phyloP scores from a whole-genome alignment of 1,140 invertebrate species.

The Hyphantria cunea region DNA sequence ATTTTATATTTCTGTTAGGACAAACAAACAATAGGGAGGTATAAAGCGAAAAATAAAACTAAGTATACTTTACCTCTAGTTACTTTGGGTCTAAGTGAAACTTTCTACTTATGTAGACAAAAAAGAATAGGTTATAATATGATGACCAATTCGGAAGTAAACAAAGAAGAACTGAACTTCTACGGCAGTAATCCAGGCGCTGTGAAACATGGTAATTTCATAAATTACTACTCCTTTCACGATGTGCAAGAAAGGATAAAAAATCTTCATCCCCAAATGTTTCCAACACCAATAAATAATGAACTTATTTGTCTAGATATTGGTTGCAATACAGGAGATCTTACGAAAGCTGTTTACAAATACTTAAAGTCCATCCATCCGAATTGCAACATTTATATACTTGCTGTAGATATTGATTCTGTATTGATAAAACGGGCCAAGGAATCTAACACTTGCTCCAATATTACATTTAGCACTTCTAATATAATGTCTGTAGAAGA shows the following conservation, averaged over 20 bases:
- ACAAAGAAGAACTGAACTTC: conserved; percentile 46
- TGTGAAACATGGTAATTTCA: conserved; percentile 90
- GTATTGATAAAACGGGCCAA: conserved; percentile 86
- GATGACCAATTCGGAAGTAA: conserved; percentile 14
- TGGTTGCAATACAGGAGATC: conserved; percentile 90
- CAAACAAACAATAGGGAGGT: too few relatives aligned
- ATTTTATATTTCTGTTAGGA: too few relatives aligned
- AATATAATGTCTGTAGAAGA: conserved; percentile 83
- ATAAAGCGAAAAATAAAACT: too few relatives aligned
- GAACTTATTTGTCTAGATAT: conserved; percentile 86
- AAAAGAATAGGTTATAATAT: not conserved
- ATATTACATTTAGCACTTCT: conserved; percentile 82
- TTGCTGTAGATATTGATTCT: conserved; percentile 90
- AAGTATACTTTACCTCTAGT: too few relatives aligned
- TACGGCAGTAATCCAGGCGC: conserved; percentile 87
- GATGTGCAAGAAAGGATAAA: conserved; percentile 85
- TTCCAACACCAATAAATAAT: conserved; percentile 64
- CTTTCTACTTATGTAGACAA: too few relatives aligned
- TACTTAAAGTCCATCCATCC: conserved; percentile 79
- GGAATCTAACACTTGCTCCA: conserved; percentile 70
- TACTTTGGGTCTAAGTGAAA: too few relatives aligned
- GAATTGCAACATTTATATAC: conserved; percentile 77
- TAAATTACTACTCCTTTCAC: conserved; percentile 93
- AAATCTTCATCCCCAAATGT: conserved; percentile 84
- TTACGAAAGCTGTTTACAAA: conserved; percentile 83